These are phyloP conservation scores for Gastrophryne carolinensis DNA, from an alignment of 2,797 vertebrate species.

Conservation along the genomic window DNA sequence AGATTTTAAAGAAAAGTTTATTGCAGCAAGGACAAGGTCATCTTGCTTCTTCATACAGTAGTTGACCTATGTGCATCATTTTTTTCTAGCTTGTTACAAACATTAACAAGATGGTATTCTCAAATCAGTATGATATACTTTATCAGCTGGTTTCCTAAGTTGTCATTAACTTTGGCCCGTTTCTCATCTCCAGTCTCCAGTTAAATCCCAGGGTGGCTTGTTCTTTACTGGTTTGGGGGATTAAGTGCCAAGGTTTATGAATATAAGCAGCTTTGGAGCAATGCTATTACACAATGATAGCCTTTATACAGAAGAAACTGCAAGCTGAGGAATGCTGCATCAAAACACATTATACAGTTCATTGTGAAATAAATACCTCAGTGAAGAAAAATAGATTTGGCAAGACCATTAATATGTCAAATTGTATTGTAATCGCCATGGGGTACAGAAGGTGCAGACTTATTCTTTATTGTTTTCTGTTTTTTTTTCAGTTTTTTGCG, in stretches of 20 bases:
- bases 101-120: slow-evolving; percentile 59
- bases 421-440: not conserved
- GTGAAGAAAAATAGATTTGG: slow-evolving; percentile 59
- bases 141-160: slow-evolving; percentile 61
- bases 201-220: slow-evolving; percentile 72
- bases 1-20: too few species aligned
- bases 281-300: slow-evolving; percentile 76
- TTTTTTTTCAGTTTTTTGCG: not conserved
- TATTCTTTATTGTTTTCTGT: not conserved
- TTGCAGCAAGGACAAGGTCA: too few species aligned
- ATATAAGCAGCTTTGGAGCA: slow-evolving; percentile 75
- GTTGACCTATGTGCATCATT: slow-evolving; percentile 45
- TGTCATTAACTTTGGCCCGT: slow-evolving; percentile 71
- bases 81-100: slow-evolving; percentile 50
- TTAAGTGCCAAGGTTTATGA: slow-evolving; percentile 76
- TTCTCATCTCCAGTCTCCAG: slow-evolving; percentile 76
- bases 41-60: too few species aligned
- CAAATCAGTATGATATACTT: slow-evolving; percentile 60
- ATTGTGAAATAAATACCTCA: slow-evolving; percentile 66
- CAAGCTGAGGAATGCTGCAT: slow-evolving; percentile 65
- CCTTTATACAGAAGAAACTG: slow-evolving; percentile 74
- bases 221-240: slow-evolving; percentile 67
- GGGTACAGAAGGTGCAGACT: not conserved
- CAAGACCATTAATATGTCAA: not conserved
- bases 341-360: slow-evolving; percentile 64